A percentile compares a stretch with the other conserved stretches of the same genome.
These are phyloP conservation scores for Phorcus lineatus DNA, from an alignment of 2,888 invertebrate species.

Conservation along the genomic window DNA sequence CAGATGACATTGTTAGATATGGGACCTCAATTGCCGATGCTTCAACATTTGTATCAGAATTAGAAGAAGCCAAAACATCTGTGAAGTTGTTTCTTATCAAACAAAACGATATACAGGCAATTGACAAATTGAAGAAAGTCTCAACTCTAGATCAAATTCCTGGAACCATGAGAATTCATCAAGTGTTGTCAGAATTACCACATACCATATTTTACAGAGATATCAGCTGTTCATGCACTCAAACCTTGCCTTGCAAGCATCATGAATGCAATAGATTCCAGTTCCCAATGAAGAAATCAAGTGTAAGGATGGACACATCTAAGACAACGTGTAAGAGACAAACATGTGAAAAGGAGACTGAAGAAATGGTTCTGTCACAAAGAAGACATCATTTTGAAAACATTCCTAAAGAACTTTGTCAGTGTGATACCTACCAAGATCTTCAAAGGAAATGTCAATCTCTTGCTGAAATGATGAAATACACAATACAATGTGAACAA, in stretches of 20 bases:
- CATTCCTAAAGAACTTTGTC: not conserved
- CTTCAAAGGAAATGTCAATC: constrained; percentile 14
- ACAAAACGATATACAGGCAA: not conserved
- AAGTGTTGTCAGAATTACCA: constrained; percentile 23
- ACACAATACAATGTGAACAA: not conserved
- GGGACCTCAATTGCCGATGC: constrained; percentile 33
- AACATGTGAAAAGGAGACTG: not conserved
- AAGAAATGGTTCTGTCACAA: no score
- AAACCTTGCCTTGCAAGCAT: constrained; percentile 12
- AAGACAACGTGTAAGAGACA: not conserved
- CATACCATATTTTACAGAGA: constrained; percentile 31
- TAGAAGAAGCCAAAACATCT: constrained; percentile 20
- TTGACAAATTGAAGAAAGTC: not conserved
- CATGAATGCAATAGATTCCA: constrained; percentile 26
- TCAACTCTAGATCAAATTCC: constrained; percentile 23
- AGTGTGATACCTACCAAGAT: constrained; percentile 17
- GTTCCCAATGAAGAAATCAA: constrained; percentile 4
- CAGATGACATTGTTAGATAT: constrained; percentile 31
- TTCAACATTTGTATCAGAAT: constrained; percentile 12
- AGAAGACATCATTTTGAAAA: not conserved
- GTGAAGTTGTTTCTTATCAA: constrained; percentile 17
- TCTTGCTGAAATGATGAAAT: constrained; percentile 4
- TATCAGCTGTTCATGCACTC: constrained; percentile 40
- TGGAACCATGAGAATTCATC: constrained; percentile 42
- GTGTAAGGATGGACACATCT: not conserved